Conservation (phyloP, 2,797 vertebrate genomes). For the Tragelaphus eurycerus region DNA sequence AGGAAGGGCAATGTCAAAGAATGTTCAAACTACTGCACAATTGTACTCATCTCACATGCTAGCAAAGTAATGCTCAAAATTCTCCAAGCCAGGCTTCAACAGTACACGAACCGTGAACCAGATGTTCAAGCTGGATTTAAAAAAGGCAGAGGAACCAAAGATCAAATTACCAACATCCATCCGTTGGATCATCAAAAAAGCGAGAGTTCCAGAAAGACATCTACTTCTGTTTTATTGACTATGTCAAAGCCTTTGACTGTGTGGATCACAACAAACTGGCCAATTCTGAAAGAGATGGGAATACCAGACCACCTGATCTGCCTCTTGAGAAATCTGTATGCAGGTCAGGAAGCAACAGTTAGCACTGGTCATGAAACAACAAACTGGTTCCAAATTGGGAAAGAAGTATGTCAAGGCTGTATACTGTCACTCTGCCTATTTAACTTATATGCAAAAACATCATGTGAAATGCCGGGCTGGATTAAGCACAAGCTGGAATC, state of each 20-base stretch:
- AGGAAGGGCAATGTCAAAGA: not conserved
- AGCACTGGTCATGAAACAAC: not conserved
- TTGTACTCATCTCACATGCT: not conserved
- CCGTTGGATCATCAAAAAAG: not conserved
- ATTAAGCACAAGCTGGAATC: not conserved
- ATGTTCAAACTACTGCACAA: not conserved
- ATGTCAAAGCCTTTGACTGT: not conserved
- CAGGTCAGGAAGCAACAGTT: not conserved
- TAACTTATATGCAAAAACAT: not conserved
- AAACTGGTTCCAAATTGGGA: not conserved
- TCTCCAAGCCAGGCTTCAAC: not conserved
- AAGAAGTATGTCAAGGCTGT: not conserved
- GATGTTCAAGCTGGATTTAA: not conserved
- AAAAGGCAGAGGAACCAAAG: not conserved
- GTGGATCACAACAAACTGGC: not conserved
- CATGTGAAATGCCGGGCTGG: not conserved
- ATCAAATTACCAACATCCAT: not conserved
- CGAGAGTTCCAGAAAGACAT: not conserved
- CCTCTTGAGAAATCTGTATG: not conserved
- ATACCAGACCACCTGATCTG: not conserved
- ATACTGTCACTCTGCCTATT: not conserved
- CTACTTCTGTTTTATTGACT: not conserved
- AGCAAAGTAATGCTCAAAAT: not conserved
- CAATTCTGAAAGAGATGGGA: not conserved
- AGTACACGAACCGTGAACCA: not conserved